phyloP scores from a whole-genome alignment of 92 coral and sea anemone genomes.

The Diadumene lineata region DNA sequence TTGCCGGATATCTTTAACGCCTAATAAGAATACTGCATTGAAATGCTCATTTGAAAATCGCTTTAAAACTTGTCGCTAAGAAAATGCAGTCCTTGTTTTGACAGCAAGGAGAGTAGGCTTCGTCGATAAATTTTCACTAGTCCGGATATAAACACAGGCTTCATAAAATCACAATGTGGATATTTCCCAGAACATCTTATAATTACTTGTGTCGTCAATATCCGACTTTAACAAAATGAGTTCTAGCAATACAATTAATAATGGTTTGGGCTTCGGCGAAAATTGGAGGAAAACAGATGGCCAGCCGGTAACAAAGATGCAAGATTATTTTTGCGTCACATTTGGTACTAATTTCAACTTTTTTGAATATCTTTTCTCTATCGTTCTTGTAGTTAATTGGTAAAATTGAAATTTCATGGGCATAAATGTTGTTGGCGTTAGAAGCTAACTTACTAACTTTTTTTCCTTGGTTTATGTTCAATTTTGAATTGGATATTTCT shows the following conservation, averaged over 20 bases:
- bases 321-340: no score
- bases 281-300: no score
- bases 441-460: no score
- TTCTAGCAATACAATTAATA: neutral
- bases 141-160: constrained; percentile 8
- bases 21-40: neutral
- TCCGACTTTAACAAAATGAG: constrained; percentile 1
- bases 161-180: constrained; percentile 4
- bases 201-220: constrained; percentile 1
- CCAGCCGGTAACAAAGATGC: no score
- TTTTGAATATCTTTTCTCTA: no score
- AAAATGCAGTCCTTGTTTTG: neutral
- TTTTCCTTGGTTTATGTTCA: no score
- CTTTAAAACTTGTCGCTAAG: neutral
- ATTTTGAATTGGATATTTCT: no score
- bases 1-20: neutral
- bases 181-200: constrained; percentile 8
- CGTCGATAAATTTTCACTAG: neutral
- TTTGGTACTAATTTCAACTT: no score
- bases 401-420: no score
- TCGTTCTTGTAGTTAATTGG: no score
- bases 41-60: neutral
- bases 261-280: neutral
- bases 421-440: no score
- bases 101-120: neutral